Evolutionary conservation across 2,797 vertebrate species (phyloP), one percentile per base, ranked within the genome.

Genomic region (Corythornis leucogaster): DNA sequence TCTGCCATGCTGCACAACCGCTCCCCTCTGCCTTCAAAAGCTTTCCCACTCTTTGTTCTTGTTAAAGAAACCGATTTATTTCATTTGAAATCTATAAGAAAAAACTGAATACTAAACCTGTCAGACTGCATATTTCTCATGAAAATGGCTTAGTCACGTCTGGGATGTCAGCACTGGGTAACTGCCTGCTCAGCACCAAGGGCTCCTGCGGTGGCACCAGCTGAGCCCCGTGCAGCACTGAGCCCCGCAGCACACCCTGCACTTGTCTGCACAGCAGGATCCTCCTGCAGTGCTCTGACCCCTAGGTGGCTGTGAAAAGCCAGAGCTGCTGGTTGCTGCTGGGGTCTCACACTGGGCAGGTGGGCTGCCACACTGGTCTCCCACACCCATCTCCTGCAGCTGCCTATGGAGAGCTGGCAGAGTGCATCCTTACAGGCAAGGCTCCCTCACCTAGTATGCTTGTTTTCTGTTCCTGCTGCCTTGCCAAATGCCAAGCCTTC

Each of bases 51-150:
- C 48, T 51, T 80, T 82, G 62, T 85, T 90, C 84, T 87, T 95
- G 91, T 83, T 82, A 96, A 96, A 94, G 66, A 90, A 97, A 74
- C 87, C 95, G 94, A 96, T 97, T 96, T 95, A 83, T 95, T 97
- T 97, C 95, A 96, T 97, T 97, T 93, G 92, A 97, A 98, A 97
- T 96, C 96, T 92, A 91, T 87, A 74, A 67, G 68, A 94, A 97
- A 96, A 91, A 95, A 95, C 87, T 93, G 95, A 82, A 95, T 87
- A 93, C 81, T 95, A 96, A 96, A 97, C 90, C 95, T 96, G 94
- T 94, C 96, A 94, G 66, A 79, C 55, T 69, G 78, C 71, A 68
- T 80, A 90, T 97, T 91, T 92, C 92, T 92, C 90, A 93, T 77
- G 33, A 15, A 50, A 78, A 62, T 28, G 84, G 82, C 88, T 83